Conservation (phyloP, 2,113 vertebrate species). For the Limanda limanda region DNA sequence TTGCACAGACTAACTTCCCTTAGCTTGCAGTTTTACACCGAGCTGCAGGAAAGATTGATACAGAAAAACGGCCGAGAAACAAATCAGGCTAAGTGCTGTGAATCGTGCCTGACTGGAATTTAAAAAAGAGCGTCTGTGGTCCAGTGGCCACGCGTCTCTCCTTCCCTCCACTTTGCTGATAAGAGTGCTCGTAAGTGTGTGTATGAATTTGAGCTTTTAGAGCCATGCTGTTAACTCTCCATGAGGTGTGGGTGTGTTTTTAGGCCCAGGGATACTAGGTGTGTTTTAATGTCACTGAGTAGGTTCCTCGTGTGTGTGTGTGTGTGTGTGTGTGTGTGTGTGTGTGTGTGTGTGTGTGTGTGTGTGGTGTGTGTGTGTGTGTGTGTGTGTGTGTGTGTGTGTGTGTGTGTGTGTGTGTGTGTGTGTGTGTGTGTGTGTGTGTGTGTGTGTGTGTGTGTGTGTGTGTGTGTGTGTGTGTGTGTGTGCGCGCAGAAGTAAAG, state of each 20-base stretch:
- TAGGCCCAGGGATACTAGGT: conserved; percentile 51
- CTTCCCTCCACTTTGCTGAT: conserved; percentile 16
- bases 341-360: background rate
- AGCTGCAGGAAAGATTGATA: conserved; percentile 53
- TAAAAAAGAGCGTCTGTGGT: conserved; percentile 55
- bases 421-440: too few species aligned
- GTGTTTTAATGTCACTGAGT: conserved; percentile 50
- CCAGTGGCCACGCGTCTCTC: conserved; percentile 19
- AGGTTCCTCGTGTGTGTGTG: conserved; percentile 31
- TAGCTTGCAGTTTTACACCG: conserved; percentile 57
- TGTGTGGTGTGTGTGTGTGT: too few species aligned
- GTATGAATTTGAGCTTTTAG: conserved; percentile 56
- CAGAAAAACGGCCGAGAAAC: conserved; percentile 47
- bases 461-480: conserved; percentile 20
- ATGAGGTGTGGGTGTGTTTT: conserved; percentile 60
- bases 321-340: conserved; percentile 6
- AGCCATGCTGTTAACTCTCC: conserved; percentile 43
- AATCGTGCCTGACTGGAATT: conserved; percentile 72
- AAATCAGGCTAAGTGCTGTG: conserved; percentile 77
- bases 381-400: too few species aligned
- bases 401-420: too few species aligned
- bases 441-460: too few species aligned
- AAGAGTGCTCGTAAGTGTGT: conserved; percentile 24
- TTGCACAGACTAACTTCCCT: conserved; percentile 39
- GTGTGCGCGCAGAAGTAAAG: background rate